Base-by-base conservation (phyloP, 2,888 invertebrate genomes). In the Drosophila tanythrix region DNA sequence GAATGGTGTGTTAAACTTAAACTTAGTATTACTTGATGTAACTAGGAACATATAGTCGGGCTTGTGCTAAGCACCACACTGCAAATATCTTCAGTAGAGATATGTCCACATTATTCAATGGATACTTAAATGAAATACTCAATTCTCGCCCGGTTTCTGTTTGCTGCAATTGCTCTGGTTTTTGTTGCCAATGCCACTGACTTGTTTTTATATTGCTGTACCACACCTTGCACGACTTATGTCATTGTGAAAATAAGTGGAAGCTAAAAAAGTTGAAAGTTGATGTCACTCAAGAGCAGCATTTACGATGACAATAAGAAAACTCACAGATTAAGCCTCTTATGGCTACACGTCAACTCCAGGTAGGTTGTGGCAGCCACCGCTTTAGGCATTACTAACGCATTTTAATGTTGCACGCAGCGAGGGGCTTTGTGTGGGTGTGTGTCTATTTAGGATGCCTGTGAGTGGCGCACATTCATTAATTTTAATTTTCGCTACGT, bases 401-500 rank as follows among this genome's bases (percentile, higher is more conserved):
- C 46, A 46, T 46, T 15, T 46, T 46, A 46, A 25, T 25, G 46
- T 46, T 46, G 25, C 15, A 8, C 10, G 29, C 29, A 15, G 29
- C 15, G 36, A 51, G 60, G 3, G 15, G 18, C n/a, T 43, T 48
- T 64, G 10, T 38, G 31, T 57, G 40, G 52, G 11, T 38, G 13
- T 61, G 35, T 36, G 7, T 27, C 25, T 70, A 35, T 71, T 70
- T 70, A 58, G 75, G 66, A 81, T 83, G 80, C 85, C 85, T 83
- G 78, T 82, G 83, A 81, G 85, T 82, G 83, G 78, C 83, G 83
- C 74, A 78, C 76, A 78, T 85, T 85, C 83, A 83, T 83, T 83
- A 85, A 79, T 83, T 83, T 83, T 83, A 74, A 74, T 79, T 68
- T 78, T 66, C 57, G 52, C 55, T 69, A 65, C 67, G 56, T 80